A percentile compares a stretch with the other conserved stretches of the same genome.
phyloP scores from a whole-genome alignment of 2,113 vertebrate genomes.

The Xenus cinereus region DNA sequence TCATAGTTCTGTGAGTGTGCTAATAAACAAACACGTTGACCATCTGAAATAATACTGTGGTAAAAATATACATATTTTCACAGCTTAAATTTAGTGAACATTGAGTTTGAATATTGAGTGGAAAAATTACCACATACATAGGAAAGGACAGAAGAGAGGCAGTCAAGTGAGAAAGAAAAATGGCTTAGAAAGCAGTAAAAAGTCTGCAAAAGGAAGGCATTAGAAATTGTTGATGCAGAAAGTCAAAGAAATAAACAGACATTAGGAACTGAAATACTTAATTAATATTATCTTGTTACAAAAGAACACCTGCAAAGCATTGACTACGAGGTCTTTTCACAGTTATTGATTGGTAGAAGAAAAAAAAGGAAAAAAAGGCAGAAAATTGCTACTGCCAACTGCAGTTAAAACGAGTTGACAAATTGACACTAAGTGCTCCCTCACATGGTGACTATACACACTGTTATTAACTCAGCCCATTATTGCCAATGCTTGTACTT shows the following conservation, averaged over 20 bases:
- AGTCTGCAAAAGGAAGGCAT: neutral
- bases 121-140: neutral
- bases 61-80: conserved; percentile 11
- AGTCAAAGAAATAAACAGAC: conserved; percentile 29
- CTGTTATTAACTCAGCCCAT: neutral
- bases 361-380: neutral
- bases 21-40: neutral
- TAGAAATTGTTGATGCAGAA: neutral
- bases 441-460: neutral
- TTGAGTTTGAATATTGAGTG: neutral
- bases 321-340: neutral
- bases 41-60: neutral
- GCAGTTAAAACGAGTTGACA: conserved; percentile 21
- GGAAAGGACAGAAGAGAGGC: neutral
- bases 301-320: conserved; percentile 61
- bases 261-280: conserved; percentile 53
- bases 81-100: neutral
- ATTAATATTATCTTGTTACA: conserved; percentile 60
- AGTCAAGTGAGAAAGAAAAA: neutral
- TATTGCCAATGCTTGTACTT: neutral
- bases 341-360: neutral
- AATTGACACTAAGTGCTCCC: neutral
- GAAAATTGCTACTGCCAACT: conserved; percentile 29
- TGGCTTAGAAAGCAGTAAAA: neutral
- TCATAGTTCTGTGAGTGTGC: neutral